Evolutionary conservation across 2,797 vertebrate genomes (phyloP).

Genomic region (Myotis pilosus): DNA sequence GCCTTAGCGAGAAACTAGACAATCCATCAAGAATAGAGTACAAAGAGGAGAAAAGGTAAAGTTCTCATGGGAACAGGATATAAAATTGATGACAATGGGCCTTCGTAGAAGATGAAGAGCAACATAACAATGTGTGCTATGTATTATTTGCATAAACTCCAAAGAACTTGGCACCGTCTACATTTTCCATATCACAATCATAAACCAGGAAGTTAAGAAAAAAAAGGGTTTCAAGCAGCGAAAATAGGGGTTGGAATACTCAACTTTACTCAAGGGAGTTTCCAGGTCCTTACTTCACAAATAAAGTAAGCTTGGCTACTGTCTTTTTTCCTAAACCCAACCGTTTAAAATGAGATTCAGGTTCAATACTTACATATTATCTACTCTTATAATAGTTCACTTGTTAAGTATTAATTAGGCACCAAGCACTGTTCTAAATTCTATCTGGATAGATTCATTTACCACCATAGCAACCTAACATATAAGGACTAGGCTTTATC

Average conservation of each 20-base stretch:
- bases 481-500: not conserved
- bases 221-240: not conserved
- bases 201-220: constrained; percentile 55
- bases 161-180: constrained; percentile 68
- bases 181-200: constrained; percentile 56
- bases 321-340: constrained; percentile 27
- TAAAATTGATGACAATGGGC: constrained; percentile 64
- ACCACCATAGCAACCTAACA: constrained; percentile 4
- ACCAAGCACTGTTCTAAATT: not conserved
- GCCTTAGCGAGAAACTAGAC: constrained; percentile 51
- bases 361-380: constrained; percentile 9
- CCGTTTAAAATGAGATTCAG: not conserved
- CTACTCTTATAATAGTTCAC: not conserved
- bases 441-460: not conserved
- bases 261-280: not conserved
- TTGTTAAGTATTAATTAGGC: not conserved
- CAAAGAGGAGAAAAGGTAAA: constrained; percentile 41
- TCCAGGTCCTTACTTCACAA: not conserved
- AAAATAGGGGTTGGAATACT: constrained; percentile 20
- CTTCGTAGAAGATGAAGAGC: constrained; percentile 47
- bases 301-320: constrained; percentile 8
- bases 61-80: constrained; percentile 77
- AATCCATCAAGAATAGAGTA: constrained; percentile 58
- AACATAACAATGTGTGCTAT: constrained; percentile 61
- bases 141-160: constrained; percentile 69